Evolutionary conservation across 2,113 vertebrate genomes (phyloP), one percentile per base, ranked within the genome.

Genomic region (Rhinolophus ferrumequinum): DNA sequence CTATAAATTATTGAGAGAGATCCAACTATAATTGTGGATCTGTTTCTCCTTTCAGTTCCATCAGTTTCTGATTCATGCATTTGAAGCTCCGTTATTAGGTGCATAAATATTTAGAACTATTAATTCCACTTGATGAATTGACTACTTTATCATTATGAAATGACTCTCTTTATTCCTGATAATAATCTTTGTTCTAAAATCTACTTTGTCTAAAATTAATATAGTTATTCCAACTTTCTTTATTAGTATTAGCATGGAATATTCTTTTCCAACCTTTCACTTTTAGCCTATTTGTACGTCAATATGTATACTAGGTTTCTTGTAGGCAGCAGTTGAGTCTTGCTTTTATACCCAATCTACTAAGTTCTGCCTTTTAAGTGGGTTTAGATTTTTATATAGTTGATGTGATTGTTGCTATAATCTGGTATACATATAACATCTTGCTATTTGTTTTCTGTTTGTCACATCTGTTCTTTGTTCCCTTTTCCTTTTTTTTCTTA

Each of bases 101-200:
- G 6, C 19, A 75, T 62, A 93, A 85, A 67, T 88, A 81, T 81
- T 80, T 85, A 88, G n/a, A 4, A 82, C 41, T 76, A 67, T 60
- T 52, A 69, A 62, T 60, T 93, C 13, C 21, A 90, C 26, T 41
- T 94, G 38, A 70, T 85, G 41, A 90, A 80, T 1, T 56, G 58
- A n/a, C 33, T 26, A 35, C 38, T 95, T 80, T 73, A 87, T 66
- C 79, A 64, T 35, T 50, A 95, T 28, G n/a, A 95, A 88, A 67
- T 30, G 19, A 76, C 33, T 33, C 47, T 75, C 70, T 52, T 73
- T 64, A 76, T 41, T 90, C 22, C 22, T 82, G 44, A 8, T 28
- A 82, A 76, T 67, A 41, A 60, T 72, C 38, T 77, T 84, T 54
- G 7, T 30, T 87, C 33, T 89, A 93, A 72, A 87, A 56, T 54